Percentiles rank a stretch among this genome's conserved stretches.
Evolutionary conservation across 2,888 invertebrate genomes (phyloP).

Genomic region (Venusia cambrica): DNA sequence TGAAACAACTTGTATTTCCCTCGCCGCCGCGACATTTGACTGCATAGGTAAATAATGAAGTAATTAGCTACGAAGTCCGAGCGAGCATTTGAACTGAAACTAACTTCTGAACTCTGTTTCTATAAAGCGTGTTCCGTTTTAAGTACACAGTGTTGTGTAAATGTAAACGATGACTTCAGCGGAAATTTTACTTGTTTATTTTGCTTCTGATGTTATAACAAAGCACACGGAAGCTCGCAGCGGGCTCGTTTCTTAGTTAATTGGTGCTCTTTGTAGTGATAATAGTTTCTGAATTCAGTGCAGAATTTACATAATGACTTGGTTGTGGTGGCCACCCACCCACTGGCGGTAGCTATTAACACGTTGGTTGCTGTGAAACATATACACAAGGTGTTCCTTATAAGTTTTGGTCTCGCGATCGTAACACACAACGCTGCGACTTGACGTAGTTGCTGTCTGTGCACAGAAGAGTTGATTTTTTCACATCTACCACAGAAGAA

Average conservation of each 20-base stretch:
- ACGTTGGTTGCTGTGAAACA: too few relatives aligned
- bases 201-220: slow-evolving; percentile 54
- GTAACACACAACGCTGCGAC: too few relatives aligned
- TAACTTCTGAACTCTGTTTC: slow-evolving; percentile 53
- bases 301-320: too few relatives aligned
- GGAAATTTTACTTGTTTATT: slow-evolving; percentile 53
- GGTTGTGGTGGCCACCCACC: too few relatives aligned
- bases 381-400: too few relatives aligned
- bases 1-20: slow-evolving; percentile 8
- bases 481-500: too few relatives aligned
- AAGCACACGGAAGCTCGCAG: slow-evolving; percentile 45
- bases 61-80: slow-evolving; percentile 16
- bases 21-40: slow-evolving; percentile 10
- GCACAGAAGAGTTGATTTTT: too few relatives aligned
- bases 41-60: slow-evolving; percentile 19
- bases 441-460: too few relatives aligned
- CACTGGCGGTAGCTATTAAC: too few relatives aligned
- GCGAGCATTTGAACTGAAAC: slow-evolving; percentile 32
- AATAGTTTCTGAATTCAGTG: slow-evolving; percentile 11
- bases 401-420: too few relatives aligned
- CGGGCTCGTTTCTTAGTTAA: slow-evolving; percentile 41
- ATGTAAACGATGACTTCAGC: slow-evolving; percentile 62
- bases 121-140: slow-evolving; percentile 56
- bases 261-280: slow-evolving; percentile 23
- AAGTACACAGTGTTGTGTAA: slow-evolving; percentile 50